A percentile compares a stretch with the other conserved stretches of the same genome.
phyloP scores from a whole-genome alignment of 2,113 vertebrate genomes.

The Lasiurus cinereus region DNA sequence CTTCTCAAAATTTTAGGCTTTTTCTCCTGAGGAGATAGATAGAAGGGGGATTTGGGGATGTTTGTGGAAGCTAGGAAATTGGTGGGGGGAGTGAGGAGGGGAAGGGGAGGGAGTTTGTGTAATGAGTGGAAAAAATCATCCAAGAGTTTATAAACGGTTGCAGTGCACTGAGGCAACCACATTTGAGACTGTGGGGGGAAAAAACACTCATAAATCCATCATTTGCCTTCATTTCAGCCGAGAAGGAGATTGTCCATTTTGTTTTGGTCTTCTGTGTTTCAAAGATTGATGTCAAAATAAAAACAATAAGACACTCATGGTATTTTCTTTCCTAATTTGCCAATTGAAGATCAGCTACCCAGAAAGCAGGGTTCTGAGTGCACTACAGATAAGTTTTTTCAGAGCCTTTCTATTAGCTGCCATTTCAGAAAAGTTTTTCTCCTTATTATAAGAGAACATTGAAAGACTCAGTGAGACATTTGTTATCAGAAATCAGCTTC shows the following conservation, averaged over 20 bases:
- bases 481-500: slow-evolving; percentile 64
- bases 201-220: not conserved
- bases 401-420: slow-evolving; percentile 2
- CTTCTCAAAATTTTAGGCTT: not conserved
- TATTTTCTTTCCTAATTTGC: slow-evolving; percentile 47
- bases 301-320: slow-evolving; percentile 6
- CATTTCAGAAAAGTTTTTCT: not conserved
- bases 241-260: not conserved
- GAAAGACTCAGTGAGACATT: slow-evolving; percentile 63
- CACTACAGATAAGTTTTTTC: not conserved
- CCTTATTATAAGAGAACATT: slow-evolving; percentile 57
- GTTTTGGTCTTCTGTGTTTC: slow-evolving; percentile 16
- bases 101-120: not conserved
- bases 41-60: not conserved
- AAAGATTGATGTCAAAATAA: slow-evolving; percentile 53
- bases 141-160: slow-evolving; percentile 49
- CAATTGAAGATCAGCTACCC: slow-evolving; percentile 20
- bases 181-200: not conserved
- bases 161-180: not conserved
- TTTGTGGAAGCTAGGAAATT: not conserved
- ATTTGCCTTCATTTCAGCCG: slow-evolving; percentile 23
- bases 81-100: too few species aligned
- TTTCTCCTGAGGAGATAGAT: not conserved
- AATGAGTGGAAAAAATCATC: slow-evolving; percentile 24
- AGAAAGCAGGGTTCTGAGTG: not conserved